Evolutionary conservation across 2,113 vertebrate genomes (phyloP), one percentile per base, ranked within the genome.

Genomic region (Crotophaga sulcirostris): DNA sequence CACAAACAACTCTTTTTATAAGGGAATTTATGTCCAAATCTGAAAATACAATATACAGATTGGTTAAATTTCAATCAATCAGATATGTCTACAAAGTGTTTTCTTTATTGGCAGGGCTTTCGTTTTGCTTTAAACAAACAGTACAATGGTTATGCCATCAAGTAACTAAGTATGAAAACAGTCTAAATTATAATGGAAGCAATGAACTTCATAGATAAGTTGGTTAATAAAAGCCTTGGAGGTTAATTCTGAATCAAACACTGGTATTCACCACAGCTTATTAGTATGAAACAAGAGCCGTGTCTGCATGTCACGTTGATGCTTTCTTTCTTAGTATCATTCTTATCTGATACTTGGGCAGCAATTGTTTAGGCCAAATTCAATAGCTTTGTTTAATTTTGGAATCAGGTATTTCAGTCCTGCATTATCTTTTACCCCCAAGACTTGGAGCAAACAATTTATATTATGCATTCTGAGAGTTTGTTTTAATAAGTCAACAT

Each of bases 171-270:
- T 69, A 51, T 26, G 55, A 91, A 93, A 74, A 34, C 21, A 83
- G 56, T 11, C 69, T 77, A 34, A 87, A 89, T 63, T 54, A 84
- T 59, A 95, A 92, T 90, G 59, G 91, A 96, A 95, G 38, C 17
- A 62, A 34, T 94, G 82, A 92, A 78, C 91, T 94, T 87, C 70
- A 66, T 11, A 88, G 76, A 44, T 74, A 90, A 87, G 38, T 67
- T 26, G 51, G 62, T 74, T 91, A 85, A 85, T 83, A 83, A 83
- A 95, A 91, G 59, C 64, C 86, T 90, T 63, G 66, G 78, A 92
- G 94, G 94, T 84, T 97, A 55, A 96, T 74, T 96, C 85, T 95
- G 83, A 94, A 92, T 72, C 89, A 94, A 97, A 92, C 13, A 23
- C 4, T 56, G 38, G 8, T 25, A 67, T 90, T 93, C 68, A 60